phyloP scores from a whole-genome alignment of 2,888 invertebrate species.

The Lamproptera curius region DNA sequence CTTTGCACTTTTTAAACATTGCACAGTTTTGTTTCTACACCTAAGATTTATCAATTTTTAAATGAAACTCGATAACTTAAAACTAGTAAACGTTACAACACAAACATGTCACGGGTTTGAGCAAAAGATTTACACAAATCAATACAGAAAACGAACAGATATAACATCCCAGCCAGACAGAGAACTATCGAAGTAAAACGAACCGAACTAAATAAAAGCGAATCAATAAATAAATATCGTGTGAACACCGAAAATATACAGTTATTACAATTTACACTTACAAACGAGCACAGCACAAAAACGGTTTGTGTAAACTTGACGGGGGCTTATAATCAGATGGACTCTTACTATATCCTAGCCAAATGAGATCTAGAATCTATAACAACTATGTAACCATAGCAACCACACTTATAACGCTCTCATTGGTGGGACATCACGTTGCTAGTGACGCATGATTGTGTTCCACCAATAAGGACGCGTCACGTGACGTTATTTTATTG shows the following conservation, averaged over 20 bases:
- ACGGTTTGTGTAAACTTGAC: constrained; percentile 48
- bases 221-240: constrained; percentile 77
- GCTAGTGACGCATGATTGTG: too few species aligned
- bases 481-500: too few species aligned
- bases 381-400: too few species aligned
- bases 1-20: constrained; percentile 27
- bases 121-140: constrained; percentile 57
- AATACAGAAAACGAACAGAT: constrained; percentile 28
- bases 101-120: constrained; percentile 58
- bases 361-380: too few species aligned
- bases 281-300: constrained; percentile 78
- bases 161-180: constrained; percentile 71
- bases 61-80: too few species aligned
- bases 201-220: constrained; percentile 61
- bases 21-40: constrained; percentile 25
- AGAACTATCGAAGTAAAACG: constrained; percentile 41
- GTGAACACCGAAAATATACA: constrained; percentile 73
- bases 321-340: too few species aligned
- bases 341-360: too few species aligned
- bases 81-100: constrained; percentile 60
- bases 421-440: too few species aligned
- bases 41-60: too few species aligned
- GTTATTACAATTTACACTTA: constrained; percentile 75
- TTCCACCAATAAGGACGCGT: too few species aligned
- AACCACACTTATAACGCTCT: too few species aligned